Evolutionary conservation across 2,888 invertebrate genomes (phyloP).

Genomic region (Amorpha juglandis): DNA sequence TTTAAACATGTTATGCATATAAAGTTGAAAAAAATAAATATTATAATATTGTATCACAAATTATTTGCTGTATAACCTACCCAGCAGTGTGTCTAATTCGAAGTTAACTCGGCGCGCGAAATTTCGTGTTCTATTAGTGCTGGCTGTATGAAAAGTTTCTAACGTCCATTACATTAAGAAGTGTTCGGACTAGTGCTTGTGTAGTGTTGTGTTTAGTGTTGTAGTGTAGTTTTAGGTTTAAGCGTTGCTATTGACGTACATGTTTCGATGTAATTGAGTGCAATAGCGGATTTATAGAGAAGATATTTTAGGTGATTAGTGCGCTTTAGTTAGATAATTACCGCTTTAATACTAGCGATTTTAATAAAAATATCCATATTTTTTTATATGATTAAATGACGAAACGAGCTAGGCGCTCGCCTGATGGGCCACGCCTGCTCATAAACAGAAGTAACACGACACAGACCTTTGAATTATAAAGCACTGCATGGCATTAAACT

Average conservation of each 20-base stretch:
- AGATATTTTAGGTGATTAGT: not conserved
- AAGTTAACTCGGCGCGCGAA: conserved; percentile 39
- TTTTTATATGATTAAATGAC: no score
- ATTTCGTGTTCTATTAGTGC: conserved; percentile 64
- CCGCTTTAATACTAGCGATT: no score
- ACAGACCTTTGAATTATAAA: no score
- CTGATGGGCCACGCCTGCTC: no score
- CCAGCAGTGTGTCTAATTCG: conserved; percentile 31
- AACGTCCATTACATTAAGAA: conserved; percentile 66
- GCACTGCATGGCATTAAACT: no score
- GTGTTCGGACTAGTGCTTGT: conserved; percentile 45
- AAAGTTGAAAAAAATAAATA: no score
- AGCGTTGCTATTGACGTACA: conserved; percentile 10
- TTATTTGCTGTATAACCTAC: conserved; percentile 19
- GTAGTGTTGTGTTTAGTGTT: conserved; percentile 13
- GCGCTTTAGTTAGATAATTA: no score
- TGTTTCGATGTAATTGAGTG: conserved; percentile 8
- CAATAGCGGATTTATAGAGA: not conserved
- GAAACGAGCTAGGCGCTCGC: no score
- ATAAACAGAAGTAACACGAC: no score
- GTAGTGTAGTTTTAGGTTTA: conserved; percentile 2
- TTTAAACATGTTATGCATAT: no score
- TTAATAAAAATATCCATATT: no score
- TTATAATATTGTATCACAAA: no score
- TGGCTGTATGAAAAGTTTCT: conserved; percentile 69